phyloP scores from a whole-genome alignment of 2,888 invertebrate genomes.

The Rotaria sp. region DNA sequence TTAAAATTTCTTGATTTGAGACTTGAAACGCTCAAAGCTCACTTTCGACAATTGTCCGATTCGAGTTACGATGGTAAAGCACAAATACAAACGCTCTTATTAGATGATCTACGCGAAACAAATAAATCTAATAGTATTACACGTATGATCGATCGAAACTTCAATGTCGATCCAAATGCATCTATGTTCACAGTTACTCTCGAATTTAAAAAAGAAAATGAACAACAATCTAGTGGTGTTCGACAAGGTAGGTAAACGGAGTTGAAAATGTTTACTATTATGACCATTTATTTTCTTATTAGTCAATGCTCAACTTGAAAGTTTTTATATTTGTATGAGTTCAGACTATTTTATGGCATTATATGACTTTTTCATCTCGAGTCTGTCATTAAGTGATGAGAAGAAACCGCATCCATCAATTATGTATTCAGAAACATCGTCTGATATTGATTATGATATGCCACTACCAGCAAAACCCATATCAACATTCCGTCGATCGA shows the following conservation, averaged over 20 bases:
- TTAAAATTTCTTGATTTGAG: too few species aligned
- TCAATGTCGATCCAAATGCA: too few species aligned
- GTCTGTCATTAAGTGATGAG: conserved; percentile 46
- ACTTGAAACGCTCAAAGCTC: too few species aligned
- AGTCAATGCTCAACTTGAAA: conserved; percentile 76
- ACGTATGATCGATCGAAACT: too few species aligned
- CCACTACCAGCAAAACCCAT: conserved; percentile 28
- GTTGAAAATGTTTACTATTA: too few species aligned
- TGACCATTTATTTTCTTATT: too few species aligned
- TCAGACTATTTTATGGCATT: conserved; percentile 81
- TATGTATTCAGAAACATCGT: conserved; percentile 3
- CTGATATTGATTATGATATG: not conserved
- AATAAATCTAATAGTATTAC: not conserved
- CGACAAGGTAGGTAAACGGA: too few species aligned
- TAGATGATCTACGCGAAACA: too few species aligned
- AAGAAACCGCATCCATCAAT: not conserved
- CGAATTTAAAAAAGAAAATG: not conserved
- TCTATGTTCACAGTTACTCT: too few species aligned
- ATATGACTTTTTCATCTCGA: conserved; percentile 67
- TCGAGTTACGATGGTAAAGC: too few species aligned
- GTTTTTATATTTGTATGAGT: conserved; percentile 81
- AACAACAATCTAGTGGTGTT: not conserved
- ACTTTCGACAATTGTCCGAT: too few species aligned
- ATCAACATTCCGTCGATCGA: not conserved
- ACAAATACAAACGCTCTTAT: too few species aligned